Evolutionary conservation across 1,140 invertebrate genomes (phyloP).

Genomic region (Parasteatoda tepidariorum): DNA sequence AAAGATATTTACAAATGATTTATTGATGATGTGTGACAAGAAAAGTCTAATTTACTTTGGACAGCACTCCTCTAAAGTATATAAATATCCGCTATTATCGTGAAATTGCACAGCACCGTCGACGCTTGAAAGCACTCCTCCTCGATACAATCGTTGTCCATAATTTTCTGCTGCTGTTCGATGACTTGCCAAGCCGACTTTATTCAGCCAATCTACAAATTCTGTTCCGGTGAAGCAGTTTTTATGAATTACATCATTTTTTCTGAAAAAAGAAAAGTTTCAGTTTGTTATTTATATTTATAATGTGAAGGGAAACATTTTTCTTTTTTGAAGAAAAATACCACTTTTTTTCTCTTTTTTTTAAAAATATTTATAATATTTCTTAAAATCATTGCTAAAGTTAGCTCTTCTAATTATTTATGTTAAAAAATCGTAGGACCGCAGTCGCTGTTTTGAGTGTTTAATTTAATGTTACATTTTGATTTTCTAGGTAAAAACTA

Average conservation of each 20-base stretch:
- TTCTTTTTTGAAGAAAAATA: background rate
- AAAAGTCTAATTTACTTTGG: background rate
- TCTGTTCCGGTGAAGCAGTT: slow-evolving; percentile 87
- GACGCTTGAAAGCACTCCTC: slow-evolving; percentile 84
- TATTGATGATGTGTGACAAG: background rate
- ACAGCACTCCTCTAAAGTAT: slow-evolving; percentile 60
- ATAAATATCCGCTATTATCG: slow-evolving; percentile 71
- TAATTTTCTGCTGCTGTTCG: slow-evolving; percentile 84
- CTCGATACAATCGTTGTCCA: slow-evolving; percentile 84
- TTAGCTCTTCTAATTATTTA: too few relatives aligned
- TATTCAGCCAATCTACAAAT: slow-evolving; percentile 87
- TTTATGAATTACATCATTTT: slow-evolving; percentile 74
- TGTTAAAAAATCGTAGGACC: too few relatives aligned
- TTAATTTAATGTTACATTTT: too few relatives aligned
- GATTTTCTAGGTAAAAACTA: too few relatives aligned
- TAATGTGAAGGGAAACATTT: too few relatives aligned
- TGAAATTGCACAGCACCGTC: slow-evolving; percentile 84
- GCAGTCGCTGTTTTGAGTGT: too few relatives aligned
- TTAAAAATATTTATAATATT: background rate
- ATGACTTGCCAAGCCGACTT: slow-evolving; percentile 81
- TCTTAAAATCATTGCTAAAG: too few relatives aligned
- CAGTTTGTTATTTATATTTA: too few relatives aligned
- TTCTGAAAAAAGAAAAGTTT: slow-evolving; percentile 64
- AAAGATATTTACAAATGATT: background rate
- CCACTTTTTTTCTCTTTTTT: background rate